phyloP scores from a whole-genome alignment of 2,797 vertebrate genomes.

The Menidia menidia region DNA sequence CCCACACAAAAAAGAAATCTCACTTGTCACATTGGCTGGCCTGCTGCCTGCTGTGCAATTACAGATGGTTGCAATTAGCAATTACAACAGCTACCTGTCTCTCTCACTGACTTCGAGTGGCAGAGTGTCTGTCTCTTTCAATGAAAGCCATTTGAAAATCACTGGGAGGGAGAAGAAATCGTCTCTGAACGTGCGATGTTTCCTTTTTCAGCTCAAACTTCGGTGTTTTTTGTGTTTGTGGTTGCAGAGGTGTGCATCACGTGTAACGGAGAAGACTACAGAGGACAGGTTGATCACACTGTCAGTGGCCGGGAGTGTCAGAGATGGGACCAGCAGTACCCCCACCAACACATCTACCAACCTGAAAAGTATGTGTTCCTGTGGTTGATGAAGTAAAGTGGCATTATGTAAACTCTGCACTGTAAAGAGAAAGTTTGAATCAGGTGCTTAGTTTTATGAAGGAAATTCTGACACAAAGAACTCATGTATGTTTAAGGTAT shows the following conservation, averaged over 20 bases:
- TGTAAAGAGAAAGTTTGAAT: neutral
- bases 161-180: neutral
- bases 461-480: neutral
- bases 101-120: neutral
- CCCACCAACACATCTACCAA: conserved; percentile 92
- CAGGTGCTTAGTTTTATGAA: neutral
- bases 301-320: conserved; percentile 91
- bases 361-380: conserved; percentile 87
- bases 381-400: neutral
- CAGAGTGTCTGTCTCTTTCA: neutral
- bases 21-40: neutral
- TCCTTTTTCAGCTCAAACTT: neutral
- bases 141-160: conserved; percentile 13
- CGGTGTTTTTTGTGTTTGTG: neutral
- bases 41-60: neutral
- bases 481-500: conserved; percentile 81
- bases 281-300: conserved; percentile 90
- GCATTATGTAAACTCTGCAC: neutral
- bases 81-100: neutral
- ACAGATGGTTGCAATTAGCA: neutral
- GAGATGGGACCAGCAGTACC: conserved; percentile 95
- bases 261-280: conserved; percentile 95
- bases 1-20: neutral
- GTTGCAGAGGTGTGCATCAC: conserved; percentile 86
- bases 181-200: neutral